phyloP scores from a whole-genome alignment of 2,113 vertebrate species.

The Xenopus borealis region DNA sequence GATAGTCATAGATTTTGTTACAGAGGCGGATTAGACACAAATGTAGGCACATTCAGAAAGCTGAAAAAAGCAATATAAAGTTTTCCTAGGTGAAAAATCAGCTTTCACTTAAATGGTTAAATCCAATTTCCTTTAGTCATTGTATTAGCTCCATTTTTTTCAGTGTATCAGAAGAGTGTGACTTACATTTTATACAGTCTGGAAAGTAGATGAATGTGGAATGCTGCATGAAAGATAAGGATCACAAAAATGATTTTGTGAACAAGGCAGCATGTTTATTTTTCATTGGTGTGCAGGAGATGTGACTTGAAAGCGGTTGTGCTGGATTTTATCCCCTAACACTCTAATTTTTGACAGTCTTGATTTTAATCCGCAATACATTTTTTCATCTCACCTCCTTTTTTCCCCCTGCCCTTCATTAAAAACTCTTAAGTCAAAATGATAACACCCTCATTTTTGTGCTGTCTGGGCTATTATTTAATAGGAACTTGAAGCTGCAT shows the following conservation, averaged over 20 bases:
- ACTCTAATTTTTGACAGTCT: constrained; percentile 9
- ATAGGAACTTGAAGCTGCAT: too few species aligned
- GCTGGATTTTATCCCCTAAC: constrained; percentile 19
- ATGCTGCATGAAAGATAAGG: background rate
- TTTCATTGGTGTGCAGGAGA: background rate
- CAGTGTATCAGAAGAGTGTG: background rate
- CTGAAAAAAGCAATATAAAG: too few species aligned
- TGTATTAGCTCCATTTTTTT: background rate
- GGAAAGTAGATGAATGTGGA: background rate
- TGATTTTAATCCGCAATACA: background rate
- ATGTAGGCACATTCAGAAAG: too few species aligned
- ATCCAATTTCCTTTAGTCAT: too few species aligned
- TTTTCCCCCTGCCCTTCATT: background rate
- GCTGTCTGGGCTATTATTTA: background rate
- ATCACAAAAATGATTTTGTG: constrained; percentile 12
- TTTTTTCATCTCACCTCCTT: constrained; percentile 6
- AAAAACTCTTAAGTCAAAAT: background rate
- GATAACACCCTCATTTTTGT: background rate
- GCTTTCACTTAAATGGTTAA: too few species aligned
- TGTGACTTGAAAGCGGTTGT: background rate
- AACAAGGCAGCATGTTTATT: constrained; percentile 8
- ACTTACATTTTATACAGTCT: too few species aligned
- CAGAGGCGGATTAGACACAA: too few species aligned
- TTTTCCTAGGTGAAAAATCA: too few species aligned
- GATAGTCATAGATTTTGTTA: too few species aligned